Conservation (phyloP, 92 coral and sea anemone species). For the Zoanthus gigantus region DNA sequence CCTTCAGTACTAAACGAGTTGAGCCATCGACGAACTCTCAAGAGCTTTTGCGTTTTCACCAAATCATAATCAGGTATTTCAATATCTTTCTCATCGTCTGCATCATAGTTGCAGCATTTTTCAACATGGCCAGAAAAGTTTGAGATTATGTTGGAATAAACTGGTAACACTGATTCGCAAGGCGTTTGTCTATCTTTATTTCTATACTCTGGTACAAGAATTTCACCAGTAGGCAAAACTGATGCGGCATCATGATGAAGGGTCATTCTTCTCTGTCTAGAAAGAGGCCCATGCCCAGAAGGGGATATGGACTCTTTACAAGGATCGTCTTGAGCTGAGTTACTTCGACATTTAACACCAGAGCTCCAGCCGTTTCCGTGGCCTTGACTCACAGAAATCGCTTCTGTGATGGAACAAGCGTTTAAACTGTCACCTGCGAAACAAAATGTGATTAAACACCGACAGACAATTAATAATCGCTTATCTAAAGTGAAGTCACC, state of each 20-base stretch:
- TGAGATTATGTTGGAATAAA: background rate
- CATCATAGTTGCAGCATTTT: conserved; percentile 72
- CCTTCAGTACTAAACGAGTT: conserved; percentile 42
- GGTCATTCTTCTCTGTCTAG: conserved; percentile 56
- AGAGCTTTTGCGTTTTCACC: conserved; percentile 61
- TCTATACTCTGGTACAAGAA: conserved; percentile 32
- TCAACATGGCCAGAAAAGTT: conserved; percentile 28
- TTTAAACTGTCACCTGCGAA: conserved; percentile 10
- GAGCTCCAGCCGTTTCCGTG: conserved; percentile 90
- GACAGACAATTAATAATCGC: background rate
- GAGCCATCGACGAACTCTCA: conserved; percentile 78
- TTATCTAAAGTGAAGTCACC: background rate
- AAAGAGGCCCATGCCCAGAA: conserved; percentile 31
- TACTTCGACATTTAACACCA: conserved; percentile 57
- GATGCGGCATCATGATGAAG: conserved; percentile 67
- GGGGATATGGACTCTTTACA: conserved; percentile 4
- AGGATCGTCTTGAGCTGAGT: background rate
- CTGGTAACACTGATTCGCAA: background rate
- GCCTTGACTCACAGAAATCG: conserved; percentile 27
- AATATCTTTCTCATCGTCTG: conserved; percentile 77
- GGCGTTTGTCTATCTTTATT: background rate
- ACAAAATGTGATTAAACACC: background rate
- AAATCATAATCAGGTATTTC: conserved; percentile 73
- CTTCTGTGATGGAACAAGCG: background rate
- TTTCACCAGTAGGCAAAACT: conserved; percentile 83